Base-by-base conservation (phyloP, 64 coral and sea anemone species). In the Stichodactyla helianthus region DNA sequence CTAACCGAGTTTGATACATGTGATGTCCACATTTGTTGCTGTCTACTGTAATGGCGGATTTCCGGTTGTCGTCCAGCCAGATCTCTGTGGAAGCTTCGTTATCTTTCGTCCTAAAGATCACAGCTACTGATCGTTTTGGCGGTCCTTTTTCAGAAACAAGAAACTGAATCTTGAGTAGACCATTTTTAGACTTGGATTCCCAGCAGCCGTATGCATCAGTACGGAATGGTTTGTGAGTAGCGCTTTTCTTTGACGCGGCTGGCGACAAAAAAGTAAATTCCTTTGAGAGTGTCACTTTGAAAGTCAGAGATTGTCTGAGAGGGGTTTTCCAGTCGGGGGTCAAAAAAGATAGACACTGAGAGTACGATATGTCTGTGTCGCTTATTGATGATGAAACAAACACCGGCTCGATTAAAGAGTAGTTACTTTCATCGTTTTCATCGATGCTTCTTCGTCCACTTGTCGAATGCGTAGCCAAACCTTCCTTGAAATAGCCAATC, bases 401-500 rank as follows among this genome's bases (percentile, higher is more conserved):
- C 19, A 86, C 44, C 9, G 56, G 61, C 59, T 86, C 68, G 22
- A 74, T 14, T 74, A 74, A 26, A 11, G 68, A 74, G 4, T 31
- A 11, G 10, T 10, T 74, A 14, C 17, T 20, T 6, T 19, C 19
- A 11, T 74, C 10, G 27, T 9, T 10, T 10, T 71, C 68, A 8
- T 11, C 25, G 23, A 31, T 13, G 26, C 11, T 74, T 74, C 83
- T 53, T 22, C 8, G 77, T 31, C 10, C 22, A 26, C 68, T 23
- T 27, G 68, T 4, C 8, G 23, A 74, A 74, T 74, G 11, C 22
- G 0, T 11, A 9, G 68, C 25, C 12, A 94, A 70, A 54, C 84
- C 62, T 10, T 56, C 89, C 60, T 92, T 79, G 28, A 88, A 82
- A 79, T 92, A 95, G 35, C 35, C 50, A 52, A 82, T 89, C 15